Base-by-base conservation (phyloP, 2,797 vertebrate species). In the Chelmon rostratus region DNA sequence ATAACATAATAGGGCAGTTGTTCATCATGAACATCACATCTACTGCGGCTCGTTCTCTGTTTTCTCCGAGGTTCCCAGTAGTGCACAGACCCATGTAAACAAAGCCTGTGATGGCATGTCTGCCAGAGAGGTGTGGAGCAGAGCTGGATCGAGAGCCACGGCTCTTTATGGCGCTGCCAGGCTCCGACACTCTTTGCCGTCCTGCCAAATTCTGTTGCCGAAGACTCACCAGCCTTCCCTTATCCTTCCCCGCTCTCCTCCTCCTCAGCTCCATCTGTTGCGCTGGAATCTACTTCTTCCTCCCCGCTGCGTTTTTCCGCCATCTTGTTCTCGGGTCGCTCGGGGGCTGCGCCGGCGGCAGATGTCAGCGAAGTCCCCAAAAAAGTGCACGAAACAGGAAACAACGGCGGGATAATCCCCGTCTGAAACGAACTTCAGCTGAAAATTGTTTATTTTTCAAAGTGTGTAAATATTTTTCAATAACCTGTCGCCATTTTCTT, bases 151-250 rank as follows among this genome's bases (percentile, higher is more conserved):
- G 79, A 83, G 89, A 91, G 90, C 88, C 86, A 25, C 50, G 65
- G 88, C 87, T 91, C 93, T 95, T 92, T 94, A 93, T 90, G 92
- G 86, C 74, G 65, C n/a, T 87, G 94, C 94, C 95, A 94, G 86
- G 38, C 86, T 87, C 59, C 80, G 77, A 89, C 90, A 85, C 92
- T 91, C 90, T 93, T 86, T 89, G 79, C 85, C 73, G 19, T 71
- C 58, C 76, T 91, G 93, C 94, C 94, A 94, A 83, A 78, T 85
- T 76, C 81, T 89, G 83, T 81, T 61, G 64, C 85, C 53, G 69
- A 81, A 83, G 82, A 90, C 89, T 89, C 87, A 87, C 79, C 90
- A 86, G 72, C 84, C 66, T 57, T 72, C 58, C 68, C 62, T 82
- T 54, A 67, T 76, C 74, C 70, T 21, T n/a, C 38, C 46, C 33